Evolutionary conservation across 2,888 invertebrate genomes (phyloP), one percentile per base, ranked within the genome.

Genomic region (Drosophila mercatorum): DNA sequence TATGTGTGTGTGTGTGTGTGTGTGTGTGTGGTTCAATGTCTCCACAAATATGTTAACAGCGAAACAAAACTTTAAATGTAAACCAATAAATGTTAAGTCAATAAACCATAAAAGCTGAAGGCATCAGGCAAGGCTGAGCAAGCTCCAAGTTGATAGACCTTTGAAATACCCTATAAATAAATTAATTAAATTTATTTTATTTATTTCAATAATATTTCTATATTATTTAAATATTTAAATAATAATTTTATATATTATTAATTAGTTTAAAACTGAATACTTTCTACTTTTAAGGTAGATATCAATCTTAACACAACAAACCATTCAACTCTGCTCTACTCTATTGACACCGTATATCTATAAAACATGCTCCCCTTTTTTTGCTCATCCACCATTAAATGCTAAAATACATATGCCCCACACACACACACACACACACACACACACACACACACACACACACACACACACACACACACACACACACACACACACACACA

Each of bases 381-480:
- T 34, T 10, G 5, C 31, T 2, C 38, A 11, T 34, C 44, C 67
- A 68, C 51, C 71, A 85, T 82, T 80, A 83, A 88, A 85, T 76
- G 62, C 51, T 34, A 56, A 74, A 64, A 40, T 59, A 46, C 38
- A 68, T 64, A 31, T 64, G 53, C 34, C 44, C 38, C 34, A 17
- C 11, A 17, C 17, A n/a, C 44, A 34, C 7, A 7, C 31, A 34
- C 12, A 52, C 7, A 11, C 17, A 0, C 17, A 17, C 14, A 49
- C 36, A 49, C 22, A 22, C 22, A 22, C 22, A 22, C 44, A 53
- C 34, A 17, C 22, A 22, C 22, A 22, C 1, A 34, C 12, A 52
- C 7, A 11, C 17, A 0, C 17, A 17, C 34, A 17, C 11, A 17
- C 17, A n/a, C 44, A 34, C 7, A 7, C 31, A 34, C 12, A 52